Evolutionary conservation across 2,113 vertebrate species (phyloP).

Genomic region (Neotoma lepida): DNA sequence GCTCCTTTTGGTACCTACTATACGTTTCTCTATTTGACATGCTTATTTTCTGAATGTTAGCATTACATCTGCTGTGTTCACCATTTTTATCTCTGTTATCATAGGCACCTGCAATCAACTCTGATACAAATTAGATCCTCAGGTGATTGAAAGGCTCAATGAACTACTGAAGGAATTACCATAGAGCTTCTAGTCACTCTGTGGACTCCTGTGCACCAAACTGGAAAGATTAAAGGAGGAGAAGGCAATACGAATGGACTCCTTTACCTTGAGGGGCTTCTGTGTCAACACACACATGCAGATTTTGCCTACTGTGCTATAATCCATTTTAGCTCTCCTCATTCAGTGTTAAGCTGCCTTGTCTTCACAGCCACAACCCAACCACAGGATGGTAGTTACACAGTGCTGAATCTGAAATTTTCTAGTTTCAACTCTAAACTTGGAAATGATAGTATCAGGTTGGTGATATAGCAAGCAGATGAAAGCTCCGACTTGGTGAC

Average conservation of each 20-base stretch:
- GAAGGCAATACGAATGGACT: background rate
- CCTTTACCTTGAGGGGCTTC: background rate
- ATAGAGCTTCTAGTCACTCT: background rate
- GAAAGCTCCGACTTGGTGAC: background rate
- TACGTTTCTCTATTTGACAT: background rate
- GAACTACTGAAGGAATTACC: background rate
- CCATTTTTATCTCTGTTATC: background rate
- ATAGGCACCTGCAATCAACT: background rate
- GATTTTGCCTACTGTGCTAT: fast-evolving
- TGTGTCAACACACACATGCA: background rate
- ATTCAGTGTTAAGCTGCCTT: background rate
- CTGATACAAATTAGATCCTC: background rate
- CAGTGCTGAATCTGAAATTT: background rate
- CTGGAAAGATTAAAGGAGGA: background rate
- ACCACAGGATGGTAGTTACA: background rate
- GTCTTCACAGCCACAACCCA: background rate
- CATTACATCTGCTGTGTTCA: background rate
- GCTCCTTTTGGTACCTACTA: background rate
- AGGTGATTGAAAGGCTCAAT: background rate
- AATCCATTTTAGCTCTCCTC: background rate
- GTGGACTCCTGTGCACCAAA: background rate
- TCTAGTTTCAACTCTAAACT: background rate
- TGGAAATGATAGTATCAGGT: background rate
- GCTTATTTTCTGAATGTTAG: background rate
- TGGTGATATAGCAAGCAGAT: background rate